Base-by-base conservation (phyloP, 2,888 invertebrate species). In the Eupithecia centaureata region DNA sequence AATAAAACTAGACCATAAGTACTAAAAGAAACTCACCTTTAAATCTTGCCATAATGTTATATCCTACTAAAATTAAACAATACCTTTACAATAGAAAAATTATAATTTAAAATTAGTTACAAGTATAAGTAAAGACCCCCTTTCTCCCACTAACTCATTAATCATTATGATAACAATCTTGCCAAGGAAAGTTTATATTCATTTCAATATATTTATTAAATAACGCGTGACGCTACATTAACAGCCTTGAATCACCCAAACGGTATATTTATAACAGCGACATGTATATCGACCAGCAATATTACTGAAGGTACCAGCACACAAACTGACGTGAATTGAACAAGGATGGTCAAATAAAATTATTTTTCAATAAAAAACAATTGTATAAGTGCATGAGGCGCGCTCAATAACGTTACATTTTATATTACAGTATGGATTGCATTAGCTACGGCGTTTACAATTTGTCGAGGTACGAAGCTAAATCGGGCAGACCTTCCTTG, bases 391-490 rank as follows among this genome's bases (percentile, higher is more conserved):
- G 89, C 86, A 88, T 85, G 89, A 86, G 86, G 88, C 87, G 87
- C 82, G 81, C 84, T 80, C 84, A 80, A 83, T 84, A 86, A 84
- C 86, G 86, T 87, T 90, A 89, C 87, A 90, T 91, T 68, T 58
- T 69, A 91, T 91, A 88, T 90, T 92, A 92, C 90, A 92, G 81
- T 84, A 84, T 82, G 82, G 86, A 89, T 90, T 89, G 86, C 77
- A 81, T 89, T 89, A 87, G 90, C 91, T 91, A 91, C 82, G 85
- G 80, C 84, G 85, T 89, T 98, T 99, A 99, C 96, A 99, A 95
- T 95, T 99, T 99, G 95, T 99, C 99, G 94, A 99, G 95, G 94
- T 98, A 99, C 95, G 97, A 97, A 86, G 96, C 94, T 86, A 99
- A 95, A 88, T 98, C 97, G 84, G 99, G 99, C 79, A 99, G 95